Conservation (phyloP, 2,113 vertebrate species). For the Sitta europaea region DNA sequence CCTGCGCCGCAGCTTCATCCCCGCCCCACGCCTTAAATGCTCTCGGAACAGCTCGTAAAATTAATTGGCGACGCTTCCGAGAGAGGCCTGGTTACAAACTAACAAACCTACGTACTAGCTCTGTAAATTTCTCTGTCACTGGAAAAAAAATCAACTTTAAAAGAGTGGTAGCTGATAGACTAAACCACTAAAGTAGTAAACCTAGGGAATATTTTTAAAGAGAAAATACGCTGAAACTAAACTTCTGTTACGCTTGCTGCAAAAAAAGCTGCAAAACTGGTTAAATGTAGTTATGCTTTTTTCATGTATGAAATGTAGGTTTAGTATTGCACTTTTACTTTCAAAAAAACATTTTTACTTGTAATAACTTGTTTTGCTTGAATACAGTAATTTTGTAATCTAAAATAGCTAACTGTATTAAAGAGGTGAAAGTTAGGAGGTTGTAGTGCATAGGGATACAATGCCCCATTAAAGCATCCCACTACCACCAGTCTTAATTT, state of each 20-base stretch:
- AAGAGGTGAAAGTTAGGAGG: neutral
- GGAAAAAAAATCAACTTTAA: accelerated
- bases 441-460: neutral
- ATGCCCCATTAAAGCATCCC: neutral
- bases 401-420: neutral
- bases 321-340: neutral
- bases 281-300: neutral
- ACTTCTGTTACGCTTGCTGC: accelerated
- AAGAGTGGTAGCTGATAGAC: neutral
- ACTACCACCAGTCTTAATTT: neutral
- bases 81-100: neutral
- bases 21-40: neutral
- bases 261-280: neutral
- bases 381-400: neutral
- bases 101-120: neutral
- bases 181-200: neutral
- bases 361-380: neutral
- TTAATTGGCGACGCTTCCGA: neutral
- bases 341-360: neutral
- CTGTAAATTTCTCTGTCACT: neutral
- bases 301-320: accelerated
- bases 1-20: neutral
- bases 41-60: neutral
- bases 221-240: neutral
- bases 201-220: neutral